Evolutionary conservation across 1,140 invertebrate genomes (phyloP), one percentile per base, ranked within the genome.

Genomic region (Drosophila arawakana): DNA sequence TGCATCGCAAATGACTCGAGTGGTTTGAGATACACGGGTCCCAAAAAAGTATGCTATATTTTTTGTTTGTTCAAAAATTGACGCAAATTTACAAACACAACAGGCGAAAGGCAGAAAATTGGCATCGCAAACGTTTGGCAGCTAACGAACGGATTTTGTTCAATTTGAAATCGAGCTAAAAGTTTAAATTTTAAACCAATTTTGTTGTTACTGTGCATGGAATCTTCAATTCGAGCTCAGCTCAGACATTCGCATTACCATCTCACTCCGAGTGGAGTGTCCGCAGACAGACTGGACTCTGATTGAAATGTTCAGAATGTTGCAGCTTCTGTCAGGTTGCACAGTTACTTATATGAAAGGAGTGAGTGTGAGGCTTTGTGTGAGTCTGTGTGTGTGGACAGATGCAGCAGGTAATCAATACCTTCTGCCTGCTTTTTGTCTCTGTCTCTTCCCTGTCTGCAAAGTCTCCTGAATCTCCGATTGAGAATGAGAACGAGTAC

Each of bases 1-100:
- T 86, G 83, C 83, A 86, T 88, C 54, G 25, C 69, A 88, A 86
- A 86, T 86, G 76, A 80, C 76, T 88, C 80, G 73, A 82, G 82
- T 82, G 79, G 83, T 66, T 72, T 72, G 50, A 73, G 59, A 37
- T 39, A 30, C 35, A 52, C 30, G 47, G 49, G 37, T 57, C 62
- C 72, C 30, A 50, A 50, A 70, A 25, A 60, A 80, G 54, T 57
- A 61, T 47, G 63, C 41, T 55, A 57, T 7, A 39, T 76, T 67
- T 60, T 73, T 68, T 66, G 44, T 79, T 79, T 73, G 44, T 79
- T 79, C 66, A 73, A 79, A 77, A 69, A 79, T 79, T 77, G 63
- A 77, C 74, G 58, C 34, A 67, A 71, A 76, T 77, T 77, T 77
- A 61, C 66, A 74, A 69, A 58, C 61, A 47, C 58, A 47, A 60